A percentile compares a stretch with the other conserved stretches of the same genome.
Conservation (phyloP, 2,113 vertebrate species). For the Dasyprocta punctata region DNA sequence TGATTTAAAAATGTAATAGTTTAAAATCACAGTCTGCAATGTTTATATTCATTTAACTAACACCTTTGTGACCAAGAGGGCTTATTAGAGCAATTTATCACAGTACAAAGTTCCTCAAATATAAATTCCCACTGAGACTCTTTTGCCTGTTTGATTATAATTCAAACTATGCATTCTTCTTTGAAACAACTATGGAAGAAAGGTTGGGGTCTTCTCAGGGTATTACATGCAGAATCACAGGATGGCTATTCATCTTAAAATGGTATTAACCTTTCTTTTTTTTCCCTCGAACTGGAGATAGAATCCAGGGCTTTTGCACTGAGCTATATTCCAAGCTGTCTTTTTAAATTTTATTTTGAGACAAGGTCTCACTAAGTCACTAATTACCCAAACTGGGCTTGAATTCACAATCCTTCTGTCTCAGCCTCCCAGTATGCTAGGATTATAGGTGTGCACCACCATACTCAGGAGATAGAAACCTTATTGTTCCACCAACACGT, state of each 20-base stretch:
- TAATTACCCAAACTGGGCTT: neutral
- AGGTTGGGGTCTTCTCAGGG: neutral
- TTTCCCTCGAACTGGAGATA: neutral
- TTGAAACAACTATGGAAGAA: neutral
- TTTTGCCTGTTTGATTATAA: neutral
- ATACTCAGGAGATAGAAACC: neutral
- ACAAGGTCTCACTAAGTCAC: neutral
- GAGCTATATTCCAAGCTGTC: neutral
- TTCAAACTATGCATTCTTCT: neutral
- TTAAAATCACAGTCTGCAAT: neutral
- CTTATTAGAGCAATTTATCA: neutral
- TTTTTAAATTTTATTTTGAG: neutral
- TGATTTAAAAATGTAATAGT: neutral
- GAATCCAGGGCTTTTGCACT: neutral
- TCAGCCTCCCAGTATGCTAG: neutral
- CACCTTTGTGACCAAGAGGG: neutral
- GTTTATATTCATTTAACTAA: constrained; percentile 1
- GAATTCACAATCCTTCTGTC: neutral
- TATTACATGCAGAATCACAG: neutral
- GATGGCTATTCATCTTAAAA: neutral
- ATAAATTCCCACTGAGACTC: neutral
- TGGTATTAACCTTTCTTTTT: neutral
- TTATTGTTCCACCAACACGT: neutral
- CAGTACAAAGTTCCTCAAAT: constrained; percentile 12
- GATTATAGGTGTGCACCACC: neutral